These are phyloP conservation scores for Cydia amplana DNA, from an alignment of 1,140 invertebrate species.

Conservation along the genomic window DNA sequence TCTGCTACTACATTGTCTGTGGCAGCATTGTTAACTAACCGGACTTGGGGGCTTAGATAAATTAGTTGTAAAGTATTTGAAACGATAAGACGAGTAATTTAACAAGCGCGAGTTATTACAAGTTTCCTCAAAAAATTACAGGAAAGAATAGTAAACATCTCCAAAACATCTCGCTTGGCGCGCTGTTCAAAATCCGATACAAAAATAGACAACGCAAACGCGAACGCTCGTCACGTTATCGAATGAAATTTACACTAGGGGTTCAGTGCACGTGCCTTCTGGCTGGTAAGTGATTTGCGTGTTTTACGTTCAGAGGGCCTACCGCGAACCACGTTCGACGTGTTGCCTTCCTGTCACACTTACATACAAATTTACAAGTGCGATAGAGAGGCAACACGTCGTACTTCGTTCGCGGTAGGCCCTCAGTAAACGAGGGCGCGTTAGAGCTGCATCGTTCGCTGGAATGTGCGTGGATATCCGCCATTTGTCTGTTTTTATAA, in stretches of 20 bases:
- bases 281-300: not conserved
- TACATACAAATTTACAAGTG: too few relatives aligned
- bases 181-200: too few relatives aligned
- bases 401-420: too few relatives aligned
- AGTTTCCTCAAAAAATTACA: not conserved
- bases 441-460: slow-evolving; percentile 18
- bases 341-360: too few relatives aligned
- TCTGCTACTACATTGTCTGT: not conserved
- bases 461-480: slow-evolving; percentile 24
- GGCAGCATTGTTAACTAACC: not conserved
- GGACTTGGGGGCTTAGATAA: not conserved
- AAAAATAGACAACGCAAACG: too few relatives aligned
- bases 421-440: not conserved
- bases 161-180: too few relatives aligned
- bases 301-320: not conserved
- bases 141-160: too few relatives aligned
- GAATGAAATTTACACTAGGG: too few relatives aligned
- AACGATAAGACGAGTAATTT: slow-evolving; percentile 2
- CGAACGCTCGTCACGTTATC: too few relatives aligned
- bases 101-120: not conserved
- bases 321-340: too few relatives aligned
- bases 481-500: slow-evolving; percentile 27
- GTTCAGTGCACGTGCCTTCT: too few relatives aligned
- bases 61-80: slow-evolving; percentile 6
- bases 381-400: too few relatives aligned